These are phyloP conservation scores for Micoletzkya japonica DNA, from an alignment of 2,888 invertebrate species.

Conservation along the genomic window DNA sequence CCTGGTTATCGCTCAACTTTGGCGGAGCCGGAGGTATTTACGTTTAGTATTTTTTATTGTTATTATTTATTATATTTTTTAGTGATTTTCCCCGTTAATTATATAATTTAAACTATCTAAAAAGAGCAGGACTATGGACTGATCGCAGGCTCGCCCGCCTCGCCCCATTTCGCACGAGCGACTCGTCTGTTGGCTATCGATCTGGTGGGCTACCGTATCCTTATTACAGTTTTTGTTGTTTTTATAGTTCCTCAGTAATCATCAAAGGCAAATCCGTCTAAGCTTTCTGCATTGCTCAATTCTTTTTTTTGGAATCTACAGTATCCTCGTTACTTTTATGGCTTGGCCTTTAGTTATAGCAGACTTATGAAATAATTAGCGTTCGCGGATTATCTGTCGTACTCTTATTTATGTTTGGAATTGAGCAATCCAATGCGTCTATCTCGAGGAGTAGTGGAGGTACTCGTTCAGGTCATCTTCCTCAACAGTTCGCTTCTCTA, in stretches of 20 bases:
- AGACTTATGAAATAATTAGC: no score
- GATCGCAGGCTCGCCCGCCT: slow-evolving; percentile 19
- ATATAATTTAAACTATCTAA: not conserved
- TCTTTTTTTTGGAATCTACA: no score
- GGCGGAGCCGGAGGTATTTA: slow-evolving; percentile 13
- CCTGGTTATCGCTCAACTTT: slow-evolving; percentile 38
- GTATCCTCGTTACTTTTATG: no score
- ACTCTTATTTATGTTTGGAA: no score
- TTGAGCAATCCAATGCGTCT: no score
- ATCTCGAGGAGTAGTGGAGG: no score
- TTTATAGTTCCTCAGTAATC: no score
- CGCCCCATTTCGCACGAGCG: slow-evolving; percentile 25
- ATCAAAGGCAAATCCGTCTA: no score
- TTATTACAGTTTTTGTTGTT: no score
- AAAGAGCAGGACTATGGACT: not conserved
- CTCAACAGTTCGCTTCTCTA: slow-evolving; percentile 35
- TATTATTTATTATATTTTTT: not conserved
- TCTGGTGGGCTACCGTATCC: slow-evolving; percentile 11
- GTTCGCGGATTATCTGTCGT: no score
- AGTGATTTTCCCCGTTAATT: not conserved
- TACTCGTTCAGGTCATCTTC: slow-evolving; percentile 35
- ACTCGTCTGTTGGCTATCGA: slow-evolving; percentile 24
- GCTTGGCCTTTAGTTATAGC: no score
- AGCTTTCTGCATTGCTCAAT: no score
- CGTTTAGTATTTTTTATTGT: not conserved